Conservation (phyloP, 2,113 vertebrate species). For the Verasper variegatus region DNA sequence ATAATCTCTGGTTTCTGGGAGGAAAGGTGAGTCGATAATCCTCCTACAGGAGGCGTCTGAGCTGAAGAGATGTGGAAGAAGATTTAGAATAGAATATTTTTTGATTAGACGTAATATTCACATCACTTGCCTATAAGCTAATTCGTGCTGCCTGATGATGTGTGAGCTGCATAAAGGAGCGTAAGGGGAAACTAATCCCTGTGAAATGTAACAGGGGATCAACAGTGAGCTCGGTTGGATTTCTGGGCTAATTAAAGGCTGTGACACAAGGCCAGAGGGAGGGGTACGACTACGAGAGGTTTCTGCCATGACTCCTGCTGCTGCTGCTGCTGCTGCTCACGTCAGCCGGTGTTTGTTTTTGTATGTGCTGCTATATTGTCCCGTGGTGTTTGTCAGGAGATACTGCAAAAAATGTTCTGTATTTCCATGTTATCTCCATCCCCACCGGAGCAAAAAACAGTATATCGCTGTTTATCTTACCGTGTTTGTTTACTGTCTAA, state of each 20-base stretch:
- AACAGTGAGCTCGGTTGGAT: constrained; percentile 33
- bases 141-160: constrained; percentile 15
- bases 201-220: constrained; percentile 65
- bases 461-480: no score
- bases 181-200: constrained; percentile 52
- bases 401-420: neutral
- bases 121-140: neutral
- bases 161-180: constrained; percentile 42
- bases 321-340: neutral
- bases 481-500: no score
- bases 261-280: constrained; percentile 37
- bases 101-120: neutral
- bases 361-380: neutral
- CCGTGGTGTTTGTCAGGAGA: no score
- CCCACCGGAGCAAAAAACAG: no score
- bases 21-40: constrained; percentile 6
- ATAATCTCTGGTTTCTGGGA: constrained; percentile 27
- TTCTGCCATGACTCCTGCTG: constrained; percentile 5
- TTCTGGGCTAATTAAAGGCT: constrained; percentile 63
- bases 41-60: neutral
- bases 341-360: constrained; percentile 23
- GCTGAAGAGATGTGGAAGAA: neutral
- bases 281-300: constrained; percentile 8
- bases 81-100: neutral
- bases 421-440: neutral